A percentile compares a stretch with the other conserved stretches of the same genome.
Conservation (phyloP, 2,888 invertebrate species). For the Carabus problematicus region DNA sequence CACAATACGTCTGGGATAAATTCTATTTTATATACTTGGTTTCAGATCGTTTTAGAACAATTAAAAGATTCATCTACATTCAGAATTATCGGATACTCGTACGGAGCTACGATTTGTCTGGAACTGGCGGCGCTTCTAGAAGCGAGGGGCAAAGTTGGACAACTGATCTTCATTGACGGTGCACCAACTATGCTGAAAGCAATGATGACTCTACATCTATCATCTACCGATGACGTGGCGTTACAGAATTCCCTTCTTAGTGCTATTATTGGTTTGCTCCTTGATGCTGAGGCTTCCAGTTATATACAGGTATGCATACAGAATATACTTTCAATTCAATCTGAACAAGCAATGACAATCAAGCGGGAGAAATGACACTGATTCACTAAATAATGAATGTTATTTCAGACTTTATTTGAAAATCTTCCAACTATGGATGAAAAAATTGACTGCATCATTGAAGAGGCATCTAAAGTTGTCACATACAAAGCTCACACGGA, state of each 20-base stretch:
- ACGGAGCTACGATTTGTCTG: conserved; percentile 78
- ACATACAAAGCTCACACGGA: conserved; percentile 55
- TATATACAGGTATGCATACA: conserved; percentile 56
- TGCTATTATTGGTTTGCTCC: conserved; percentile 60
- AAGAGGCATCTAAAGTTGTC: conserved; percentile 58
- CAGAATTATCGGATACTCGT: conserved; percentile 88
- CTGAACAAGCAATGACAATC: too few species aligned
- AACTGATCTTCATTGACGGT: conserved; percentile 81
- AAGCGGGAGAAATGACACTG: too few species aligned
- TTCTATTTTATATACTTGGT: too few species aligned
- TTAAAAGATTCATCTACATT: too few species aligned
- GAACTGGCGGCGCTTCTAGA: conserved; percentile 79
- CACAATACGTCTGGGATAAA: too few species aligned
- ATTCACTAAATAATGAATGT: too few species aligned
- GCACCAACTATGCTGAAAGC: conserved; percentile 71
- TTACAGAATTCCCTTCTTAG: conserved; percentile 65
- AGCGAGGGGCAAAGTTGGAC: conserved; percentile 67
- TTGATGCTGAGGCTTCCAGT: conserved; percentile 59
- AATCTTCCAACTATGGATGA: conserved; percentile 66
- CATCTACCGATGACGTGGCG: conserved; percentile 59
- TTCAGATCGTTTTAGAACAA: too few species aligned
- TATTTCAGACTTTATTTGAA: conserved; percentile 58
- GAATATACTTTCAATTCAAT: too few species aligned
- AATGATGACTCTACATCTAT: conserved; percentile 59
- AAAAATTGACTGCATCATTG: conserved; percentile 63